Evolutionary conservation across 2,113 vertebrate species (phyloP).

Genomic region (Tretioscincus oriximinensis): DNA sequence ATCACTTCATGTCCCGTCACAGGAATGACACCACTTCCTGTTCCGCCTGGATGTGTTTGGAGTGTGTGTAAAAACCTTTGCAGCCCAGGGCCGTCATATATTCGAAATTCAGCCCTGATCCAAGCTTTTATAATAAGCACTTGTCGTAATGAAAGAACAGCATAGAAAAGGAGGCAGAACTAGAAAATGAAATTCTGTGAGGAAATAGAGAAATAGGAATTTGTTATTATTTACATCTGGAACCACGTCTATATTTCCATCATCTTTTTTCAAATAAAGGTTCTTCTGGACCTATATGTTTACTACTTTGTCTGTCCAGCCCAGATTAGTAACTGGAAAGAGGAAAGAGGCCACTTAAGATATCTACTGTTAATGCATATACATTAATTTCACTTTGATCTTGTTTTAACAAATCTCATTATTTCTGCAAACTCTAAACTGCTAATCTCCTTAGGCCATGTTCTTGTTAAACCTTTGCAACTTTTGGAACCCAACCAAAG

Average conservation of each 20-base stretch:
- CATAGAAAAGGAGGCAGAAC: too few relatives aligned
- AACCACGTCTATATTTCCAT: slow-evolving; percentile 11
- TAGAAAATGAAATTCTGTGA: too few relatives aligned
- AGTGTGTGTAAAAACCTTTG: too few relatives aligned
- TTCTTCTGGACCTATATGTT: slow-evolving; percentile 45
- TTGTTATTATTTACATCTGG: slow-evolving; percentile 20
- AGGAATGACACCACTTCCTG: too few relatives aligned
- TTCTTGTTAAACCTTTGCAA: slow-evolving; percentile 75
- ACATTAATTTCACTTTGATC: slow-evolving; percentile 75
- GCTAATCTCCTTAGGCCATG: slow-evolving; percentile 69
- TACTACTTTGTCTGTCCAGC: slow-evolving; percentile 38
- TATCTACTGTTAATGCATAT: slow-evolving; percentile 68
- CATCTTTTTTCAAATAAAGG: slow-evolving; percentile 6
- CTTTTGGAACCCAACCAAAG: slow-evolving; percentile 72
- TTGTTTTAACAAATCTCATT: slow-evolving; percentile 68
- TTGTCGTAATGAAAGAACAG: too few relatives aligned
- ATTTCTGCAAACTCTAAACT: slow-evolving; percentile 58
- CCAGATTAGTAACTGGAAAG: neutral
- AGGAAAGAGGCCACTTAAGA: slow-evolving; percentile 19
- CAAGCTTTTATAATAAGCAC: too few relatives aligned
- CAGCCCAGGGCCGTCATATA: too few relatives aligned
- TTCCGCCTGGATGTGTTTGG: too few relatives aligned
- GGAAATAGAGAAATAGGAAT: slow-evolving; percentile 51
- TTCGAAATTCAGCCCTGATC: too few relatives aligned
- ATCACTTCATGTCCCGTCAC: too few relatives aligned